phyloP scores from a whole-genome alignment of 2,797 vertebrate species.

The Ptychobarbus kaznakovi region DNA sequence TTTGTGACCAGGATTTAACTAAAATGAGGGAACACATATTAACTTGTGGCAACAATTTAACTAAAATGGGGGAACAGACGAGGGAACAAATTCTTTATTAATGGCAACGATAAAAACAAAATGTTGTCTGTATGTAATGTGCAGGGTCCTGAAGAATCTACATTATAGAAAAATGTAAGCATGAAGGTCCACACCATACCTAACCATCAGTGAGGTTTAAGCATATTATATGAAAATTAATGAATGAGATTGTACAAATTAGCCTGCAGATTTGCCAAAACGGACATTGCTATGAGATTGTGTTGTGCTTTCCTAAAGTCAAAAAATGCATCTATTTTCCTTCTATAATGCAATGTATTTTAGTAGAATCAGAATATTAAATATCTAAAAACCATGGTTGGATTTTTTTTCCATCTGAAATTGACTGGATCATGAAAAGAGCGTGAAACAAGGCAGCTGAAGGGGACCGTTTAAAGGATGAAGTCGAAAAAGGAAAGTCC shows the following conservation, averaged over 20 bases:
- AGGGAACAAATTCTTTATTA: no score
- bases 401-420: neutral
- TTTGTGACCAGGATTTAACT: no score
- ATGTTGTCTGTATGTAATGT: no score
- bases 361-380: neutral
- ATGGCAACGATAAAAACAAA: no score
- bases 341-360: neutral
- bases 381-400: neutral
- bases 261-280: neutral
- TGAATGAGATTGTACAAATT: neutral
- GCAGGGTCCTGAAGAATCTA: no score
- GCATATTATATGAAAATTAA: neutral
- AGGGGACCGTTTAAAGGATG: neutral
- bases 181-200: no score
- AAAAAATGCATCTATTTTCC: neutral
- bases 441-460: neutral
- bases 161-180: no score
- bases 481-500: neutral
- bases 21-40: no score
- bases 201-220: neutral
- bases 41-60: no score
- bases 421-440: neutral
- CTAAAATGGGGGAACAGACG: no score
- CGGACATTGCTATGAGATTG: neutral
- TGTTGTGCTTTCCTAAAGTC: neutral